Conservation (phyloP, 2,797 vertebrate species). For the Crocidura indochinensis region DNA sequence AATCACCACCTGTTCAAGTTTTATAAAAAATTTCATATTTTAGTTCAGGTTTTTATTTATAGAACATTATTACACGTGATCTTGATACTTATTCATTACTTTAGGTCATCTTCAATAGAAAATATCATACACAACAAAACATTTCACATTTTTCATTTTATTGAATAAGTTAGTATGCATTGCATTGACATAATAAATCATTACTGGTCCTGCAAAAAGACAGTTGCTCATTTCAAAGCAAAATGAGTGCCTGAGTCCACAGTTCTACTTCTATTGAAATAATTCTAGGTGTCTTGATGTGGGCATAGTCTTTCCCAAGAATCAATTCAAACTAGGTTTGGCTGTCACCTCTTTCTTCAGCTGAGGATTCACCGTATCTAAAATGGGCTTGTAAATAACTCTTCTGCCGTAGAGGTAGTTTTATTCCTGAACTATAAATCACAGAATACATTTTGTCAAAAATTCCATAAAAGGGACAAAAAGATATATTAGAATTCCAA, state of each 20-base stretch:
- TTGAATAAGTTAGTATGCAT: conserved; percentile 81
- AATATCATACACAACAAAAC: conserved; percentile 64
- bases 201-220: conserved; percentile 74
- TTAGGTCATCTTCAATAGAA: conserved; percentile 50
- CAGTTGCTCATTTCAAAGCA: conserved; percentile 68
- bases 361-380: conserved; percentile 68
- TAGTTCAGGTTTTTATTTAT: conserved; percentile 46
- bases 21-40: conserved; percentile 56
- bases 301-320: conserved; percentile 72
- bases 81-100: conserved; percentile 32
- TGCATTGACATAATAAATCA: conserved; percentile 77
- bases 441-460: conserved; percentile 77
- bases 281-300: conserved; percentile 59
- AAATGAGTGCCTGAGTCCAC: conserved; percentile 71
- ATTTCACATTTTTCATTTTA: conserved; percentile 77
- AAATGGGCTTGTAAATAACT: conserved; percentile 71
- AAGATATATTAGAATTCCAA: conserved; percentile 59
- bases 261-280: conserved; percentile 72
- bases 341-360: conserved; percentile 66
- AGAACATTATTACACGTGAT: conserved; percentile 32
- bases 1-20: background rate
- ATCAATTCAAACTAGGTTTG: conserved; percentile 71
- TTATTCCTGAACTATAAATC: conserved; percentile 75
- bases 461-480: conserved; percentile 61
- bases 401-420: conserved; percentile 83